These are phyloP conservation scores for Corvus moneduloides DNA, from an alignment of 2,113 vertebrate genomes.

Conservation along the genomic window DNA sequence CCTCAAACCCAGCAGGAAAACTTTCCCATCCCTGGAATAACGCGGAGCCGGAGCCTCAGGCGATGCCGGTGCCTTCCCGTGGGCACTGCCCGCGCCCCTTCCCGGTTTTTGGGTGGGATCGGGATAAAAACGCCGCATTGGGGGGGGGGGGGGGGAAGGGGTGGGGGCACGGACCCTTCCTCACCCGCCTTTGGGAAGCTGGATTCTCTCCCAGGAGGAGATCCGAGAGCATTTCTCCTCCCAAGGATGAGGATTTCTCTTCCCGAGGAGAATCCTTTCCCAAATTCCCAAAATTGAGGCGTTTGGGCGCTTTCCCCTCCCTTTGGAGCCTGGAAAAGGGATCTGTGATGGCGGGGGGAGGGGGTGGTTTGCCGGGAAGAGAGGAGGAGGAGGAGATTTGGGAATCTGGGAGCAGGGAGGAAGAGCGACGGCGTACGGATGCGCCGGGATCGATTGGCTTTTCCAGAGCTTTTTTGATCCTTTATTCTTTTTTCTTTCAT, in stretches of 20 bases:
- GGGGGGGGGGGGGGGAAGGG: no score
- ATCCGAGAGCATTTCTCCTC: background rate
- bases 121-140: background rate
- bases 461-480: background rate
- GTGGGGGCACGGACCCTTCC: background rate
- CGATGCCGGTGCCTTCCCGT: background rate
- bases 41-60: background rate
- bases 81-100: background rate
- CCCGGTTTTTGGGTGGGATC: background rate
- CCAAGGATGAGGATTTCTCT: background rate
- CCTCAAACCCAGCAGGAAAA: background rate
- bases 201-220: background rate
- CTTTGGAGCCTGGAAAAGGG: background rate
- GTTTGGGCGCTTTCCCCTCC: background rate
- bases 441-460: background rate
- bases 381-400: background rate
- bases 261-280: background rate
- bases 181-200: fast-evolving
- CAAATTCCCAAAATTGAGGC: background rate
- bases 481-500: no score
- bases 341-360: background rate
- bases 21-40: background rate
- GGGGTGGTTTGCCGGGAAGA: background rate
- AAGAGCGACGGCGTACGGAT: background rate
- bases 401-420: background rate